These are phyloP conservation scores for Valencia hispanica DNA, from an alignment of 2,797 vertebrate species.

Conservation along the genomic window DNA sequence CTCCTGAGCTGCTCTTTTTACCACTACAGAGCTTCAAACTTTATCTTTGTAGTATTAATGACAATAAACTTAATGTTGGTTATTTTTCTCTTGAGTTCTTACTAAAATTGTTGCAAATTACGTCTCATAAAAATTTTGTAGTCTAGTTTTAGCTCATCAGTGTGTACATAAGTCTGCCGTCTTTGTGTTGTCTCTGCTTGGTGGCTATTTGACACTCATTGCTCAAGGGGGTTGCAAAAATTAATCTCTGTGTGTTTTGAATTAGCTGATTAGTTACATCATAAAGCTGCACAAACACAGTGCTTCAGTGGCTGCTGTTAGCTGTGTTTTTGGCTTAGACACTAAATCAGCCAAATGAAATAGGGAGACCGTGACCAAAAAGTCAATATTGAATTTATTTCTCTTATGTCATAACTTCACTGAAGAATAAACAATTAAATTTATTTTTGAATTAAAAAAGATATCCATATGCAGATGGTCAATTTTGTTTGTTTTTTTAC, in stretches of 20 bases:
- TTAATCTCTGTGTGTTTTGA: conserved; percentile 39
- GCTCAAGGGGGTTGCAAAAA: conserved; percentile 30
- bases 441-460: not conserved
- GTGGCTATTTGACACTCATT: conserved; percentile 55
- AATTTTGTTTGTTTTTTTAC: not conserved
- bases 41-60: not conserved
- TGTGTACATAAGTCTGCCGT: not conserved
- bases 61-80: too few species aligned
- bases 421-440: not conserved
- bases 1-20: too few species aligned
- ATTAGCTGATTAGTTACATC: conserved; percentile 50
- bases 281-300: conserved; percentile 39
- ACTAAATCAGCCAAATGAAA: not conserved
- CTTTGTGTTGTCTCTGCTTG: conserved; percentile 35
- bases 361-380: not conserved
- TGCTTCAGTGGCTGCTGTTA: conserved; percentile 11
- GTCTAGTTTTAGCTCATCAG: conserved; percentile 10
- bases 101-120: not conserved
- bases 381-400: not conserved
- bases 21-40: not conserved
- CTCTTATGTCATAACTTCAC: not conserved
- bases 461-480: not conserved
- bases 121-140: not conserved
- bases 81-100: not conserved
- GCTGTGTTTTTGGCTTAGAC: not conserved